Conservation (phyloP, 2,888 invertebrate species). For the Caenorhabditis sp. region DNA sequence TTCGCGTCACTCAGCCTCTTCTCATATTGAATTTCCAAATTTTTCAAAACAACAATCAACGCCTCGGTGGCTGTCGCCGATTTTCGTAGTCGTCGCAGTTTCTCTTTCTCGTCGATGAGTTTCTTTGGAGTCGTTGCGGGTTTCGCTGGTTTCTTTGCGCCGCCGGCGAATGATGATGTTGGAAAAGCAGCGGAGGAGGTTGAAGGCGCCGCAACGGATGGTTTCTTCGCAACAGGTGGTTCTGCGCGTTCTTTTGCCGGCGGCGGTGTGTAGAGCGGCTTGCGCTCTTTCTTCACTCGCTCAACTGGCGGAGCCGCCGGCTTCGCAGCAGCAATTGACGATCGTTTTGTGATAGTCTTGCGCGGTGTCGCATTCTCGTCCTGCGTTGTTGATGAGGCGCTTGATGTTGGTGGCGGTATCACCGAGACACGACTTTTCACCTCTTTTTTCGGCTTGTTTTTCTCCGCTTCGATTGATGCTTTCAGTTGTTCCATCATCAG, state of each 20-base stretch:
- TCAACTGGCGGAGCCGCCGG: constrained; percentile 34
- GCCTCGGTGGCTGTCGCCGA: constrained; percentile 29
- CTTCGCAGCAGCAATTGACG: constrained; percentile 36
- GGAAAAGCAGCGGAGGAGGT: constrained; percentile 14
- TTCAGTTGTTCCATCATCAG: constrained; percentile 55
- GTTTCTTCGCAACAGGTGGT: neutral
- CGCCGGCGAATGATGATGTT: constrained; percentile 50
- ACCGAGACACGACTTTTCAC: constrained; percentile 76
- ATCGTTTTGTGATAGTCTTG: constrained; percentile 24
- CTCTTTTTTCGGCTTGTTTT: constrained; percentile 79
- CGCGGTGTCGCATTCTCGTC: neutral
- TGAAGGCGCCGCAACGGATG: constrained; percentile 7
- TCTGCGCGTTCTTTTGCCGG: constrained; percentile 41
- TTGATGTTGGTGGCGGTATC: constrained; percentile 42
- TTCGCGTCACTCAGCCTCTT: neutral
- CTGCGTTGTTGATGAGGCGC: neutral
- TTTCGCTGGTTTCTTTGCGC: neutral
- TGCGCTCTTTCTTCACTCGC: constrained; percentile 45
- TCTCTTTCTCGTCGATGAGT: constrained; percentile 10
- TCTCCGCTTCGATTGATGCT: constrained; percentile 78
- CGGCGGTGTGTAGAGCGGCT: constrained; percentile 51
- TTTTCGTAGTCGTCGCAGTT: constrained; percentile 31
- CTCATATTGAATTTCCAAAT: constrained; percentile 13
- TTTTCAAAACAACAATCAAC: constrained; percentile 23
- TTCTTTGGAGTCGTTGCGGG: neutral